These are phyloP conservation scores for Luscinia megarhynchos DNA, from an alignment of 2,797 vertebrate species.

Conservation along the genomic window DNA sequence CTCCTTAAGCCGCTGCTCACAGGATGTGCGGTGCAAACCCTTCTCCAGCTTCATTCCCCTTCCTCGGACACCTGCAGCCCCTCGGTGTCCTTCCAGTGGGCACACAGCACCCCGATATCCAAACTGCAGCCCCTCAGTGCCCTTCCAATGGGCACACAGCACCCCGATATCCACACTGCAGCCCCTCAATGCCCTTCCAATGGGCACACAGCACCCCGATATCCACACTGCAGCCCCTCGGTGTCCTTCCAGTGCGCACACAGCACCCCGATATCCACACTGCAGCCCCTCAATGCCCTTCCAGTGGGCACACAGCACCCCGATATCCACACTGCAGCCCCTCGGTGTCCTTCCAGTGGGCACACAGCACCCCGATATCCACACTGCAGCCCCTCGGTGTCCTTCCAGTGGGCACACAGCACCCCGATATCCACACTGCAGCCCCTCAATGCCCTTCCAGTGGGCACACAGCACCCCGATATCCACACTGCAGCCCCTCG, in stretches of 20 bases:
- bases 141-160: background rate
- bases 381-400: no score
- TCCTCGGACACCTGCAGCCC: background rate
- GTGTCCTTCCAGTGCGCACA: background rate
- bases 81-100: accelerated
- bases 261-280: no score
- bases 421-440: background rate
- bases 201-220: no score
- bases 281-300: no score
- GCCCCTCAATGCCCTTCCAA: background rate
- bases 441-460: background rate
- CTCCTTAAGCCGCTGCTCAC: accelerated
- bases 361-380: background rate
- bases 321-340: background rate
- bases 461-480: no score
- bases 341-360: accelerated
- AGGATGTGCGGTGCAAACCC: accelerated
- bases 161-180: no score
- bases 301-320: background rate
- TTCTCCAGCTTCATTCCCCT: background rate
- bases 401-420: background rate
- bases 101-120: background rate
- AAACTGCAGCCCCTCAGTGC: no score
- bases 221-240: background rate
- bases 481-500: background rate